Base-by-base conservation (phyloP, 2,888 invertebrate genomes). In the Alentia gelatinosa region DNA sequence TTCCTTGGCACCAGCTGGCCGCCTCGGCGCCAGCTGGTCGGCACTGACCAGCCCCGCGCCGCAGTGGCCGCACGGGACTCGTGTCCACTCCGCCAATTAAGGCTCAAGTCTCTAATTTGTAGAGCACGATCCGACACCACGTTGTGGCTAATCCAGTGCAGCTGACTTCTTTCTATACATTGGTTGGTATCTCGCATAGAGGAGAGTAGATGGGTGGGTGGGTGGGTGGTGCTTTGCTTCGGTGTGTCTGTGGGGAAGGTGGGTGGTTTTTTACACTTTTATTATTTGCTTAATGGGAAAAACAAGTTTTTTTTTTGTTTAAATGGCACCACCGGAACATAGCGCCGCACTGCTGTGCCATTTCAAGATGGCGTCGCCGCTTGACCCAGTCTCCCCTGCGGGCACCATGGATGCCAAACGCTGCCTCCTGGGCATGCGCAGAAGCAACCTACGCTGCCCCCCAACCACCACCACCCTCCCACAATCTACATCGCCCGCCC, bases 351-450 rank as follows among this genome's bases (percentile, higher is more conserved):
- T 79, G 79, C 79, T 79, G 79, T 79, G 79, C 79, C 86, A 42
- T 86, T 86, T 50, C 86, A 86, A 86, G 86, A 86, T 86, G 86
- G 86, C 86, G 42, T 79, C 79, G 39, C 1, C n/a, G 56, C 23
- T n/a, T 26, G 68, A 68, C 79, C 30, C 37, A 15, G 9, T 50
- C 50, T n/a, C 83, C 42, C 86, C 86, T 86, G 86, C 30, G 86
- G 86, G 86, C 86, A 86, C 5, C 33, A 47, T 23, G 23, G 42
- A 12, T 86, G 86, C 86, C 50, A 86, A 47, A 86, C 86, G 47
- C 30, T 47, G 9, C 47, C 86, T 35, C 1, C 42, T 3, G 47
- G 86, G 86, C 86, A 86, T 86, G 86, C 26, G 26, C 86, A 40
- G 86, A 86, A 47, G 26, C 86, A 12, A 30, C 86, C 4, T 7